Evolutionary conservation across 1,140 invertebrate species (phyloP), one percentile per base, ranked within the genome.

Genomic region (Eciton burchellii): DNA sequence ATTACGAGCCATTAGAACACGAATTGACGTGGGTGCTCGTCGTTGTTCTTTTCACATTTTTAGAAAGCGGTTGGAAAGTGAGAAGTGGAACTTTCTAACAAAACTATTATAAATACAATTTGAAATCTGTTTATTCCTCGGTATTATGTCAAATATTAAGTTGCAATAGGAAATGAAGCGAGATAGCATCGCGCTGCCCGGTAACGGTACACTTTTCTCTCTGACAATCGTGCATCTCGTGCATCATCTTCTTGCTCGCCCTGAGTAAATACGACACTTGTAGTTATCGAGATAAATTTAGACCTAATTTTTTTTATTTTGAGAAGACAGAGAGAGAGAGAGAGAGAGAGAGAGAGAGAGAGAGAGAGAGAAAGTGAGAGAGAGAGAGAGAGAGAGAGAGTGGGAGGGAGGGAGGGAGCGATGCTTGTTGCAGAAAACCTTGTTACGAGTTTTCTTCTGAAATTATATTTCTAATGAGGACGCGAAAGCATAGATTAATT

Each of bases 41-140:
- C 87, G 86, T 89, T 89, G 87, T 89, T 88, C 87, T 89, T 88
- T 89, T 89, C 87, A 89, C 87, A 89, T 89, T 89, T 89, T 89
- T 89, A 89, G 87, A 89, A 89, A 89, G 87, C 87, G 87, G 86
- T 88, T 88, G 87, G 86, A 89, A 89, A 88, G 86, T 86, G 86
- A 88, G 86, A 86, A 81, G 86, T 71, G 49, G 65, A 83, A 89
- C 87, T 89, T 89, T 89, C 87, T 89, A 85, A 82, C 76, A 84
- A 88, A 88, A 88, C 87, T 88, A 85, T 89, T 88, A 88, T 72
- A 88, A 77, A 88, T 62, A 81, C 85, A 87, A 72, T 65, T 87
- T 45, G 82, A 76, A 83, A 79, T 79, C 24, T 54, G 35, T 11
- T 66, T 35, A 9, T n/a, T 21, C 49, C 29, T 29, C 41, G 56